Evolutionary conservation across 2,113 vertebrate species (phyloP), one percentile per base, ranked within the genome.

Genomic region (Urocolius indicus): DNA sequence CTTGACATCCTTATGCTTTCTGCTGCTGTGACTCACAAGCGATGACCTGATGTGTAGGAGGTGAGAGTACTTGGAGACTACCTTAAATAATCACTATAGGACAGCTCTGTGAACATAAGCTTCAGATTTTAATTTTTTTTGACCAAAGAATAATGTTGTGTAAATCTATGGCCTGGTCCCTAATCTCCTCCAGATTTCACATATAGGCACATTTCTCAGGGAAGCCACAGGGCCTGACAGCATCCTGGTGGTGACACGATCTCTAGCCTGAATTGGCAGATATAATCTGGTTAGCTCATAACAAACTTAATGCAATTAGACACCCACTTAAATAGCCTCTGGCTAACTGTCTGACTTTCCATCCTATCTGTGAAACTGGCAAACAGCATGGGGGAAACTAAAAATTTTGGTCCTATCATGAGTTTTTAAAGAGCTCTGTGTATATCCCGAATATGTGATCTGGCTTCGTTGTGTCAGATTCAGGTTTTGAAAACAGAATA

Each of bases 221-320:
- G 57, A 93, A 95, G 54, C 38, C 83, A 75, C n/a, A 65, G 57
- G 75, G 16, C 19, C 76, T 75, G 21, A 19, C 1, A 6, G 22
- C 41, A 29, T n/a, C 84, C 73, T 72, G 58, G 69, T 94, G 83
- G 83, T 93, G 76, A 88, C 58, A 86, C 87, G 92, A 92, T 94
- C 93, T 94, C 87, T 93, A 87, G 54, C 90, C 92, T 93, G 54
- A 81, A 90, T 68, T 78, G 65, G 73, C 86, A 93, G 94, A 93
- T 96, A 27, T 95, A 90, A 96, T 96, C 90, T 89, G 61, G 45
- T 67, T 95, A 93, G 58, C 38, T 96, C 93, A 92, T 84, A 97
- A 90, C 85, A 96, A 90, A 96, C 68, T 94, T 86, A 55, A 86
- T 68, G 83, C 85, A 94, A 92, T 93, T 94, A 96, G 72, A 96